Percentiles rank a stretch among this genome's conserved stretches.
phyloP scores from a whole-genome alignment of 2,797 vertebrate genomes.

The Triplophysa bombifrons region DNA sequence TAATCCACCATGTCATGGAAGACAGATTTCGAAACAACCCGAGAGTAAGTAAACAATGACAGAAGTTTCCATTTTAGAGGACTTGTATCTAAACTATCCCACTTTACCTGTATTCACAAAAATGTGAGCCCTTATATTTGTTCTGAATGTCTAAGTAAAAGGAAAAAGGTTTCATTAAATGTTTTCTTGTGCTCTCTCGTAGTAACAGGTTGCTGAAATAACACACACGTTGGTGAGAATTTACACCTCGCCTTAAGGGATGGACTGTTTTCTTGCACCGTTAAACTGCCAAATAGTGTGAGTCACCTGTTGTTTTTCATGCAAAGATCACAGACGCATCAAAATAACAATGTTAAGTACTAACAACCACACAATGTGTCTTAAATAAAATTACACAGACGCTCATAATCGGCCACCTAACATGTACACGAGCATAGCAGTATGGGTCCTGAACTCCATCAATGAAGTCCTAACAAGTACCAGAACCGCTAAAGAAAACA shows the following conservation, averaged over 20 bases:
- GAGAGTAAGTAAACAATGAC: too few species aligned
- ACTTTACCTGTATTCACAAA: too few species aligned
- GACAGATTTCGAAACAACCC: too few species aligned
- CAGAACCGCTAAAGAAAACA: slow-evolving; percentile 18
- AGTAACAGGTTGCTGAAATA: slow-evolving; percentile 50
- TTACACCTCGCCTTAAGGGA: slow-evolving; percentile 45
- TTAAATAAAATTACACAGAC: slow-evolving; percentile 20
- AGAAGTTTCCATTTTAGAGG: too few species aligned
- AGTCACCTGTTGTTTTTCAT: slow-evolving; percentile 43
- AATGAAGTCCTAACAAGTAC: slow-evolving; percentile 23
- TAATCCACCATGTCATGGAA: too few species aligned
- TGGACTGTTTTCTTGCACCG: slow-evolving; percentile 20
- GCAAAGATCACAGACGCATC: slow-evolving; percentile 9
- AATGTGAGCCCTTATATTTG: too few species aligned
- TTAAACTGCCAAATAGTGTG: slow-evolving; percentile 42
- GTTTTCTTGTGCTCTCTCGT: slow-evolving; percentile 39
- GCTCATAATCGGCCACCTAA: background rate
- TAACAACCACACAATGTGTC: slow-evolving; percentile 29
- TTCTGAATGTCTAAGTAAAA: background rate
- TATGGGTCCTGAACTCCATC: background rate
- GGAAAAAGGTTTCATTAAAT: background rate
- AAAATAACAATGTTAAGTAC: slow-evolving; percentile 36
- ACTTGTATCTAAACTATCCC: too few species aligned
- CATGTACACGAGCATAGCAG: background rate
- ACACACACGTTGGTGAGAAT: slow-evolving; percentile 52